Conservation (phyloP, 2,888 invertebrate genomes). For the Epinotia demarniana region DNA sequence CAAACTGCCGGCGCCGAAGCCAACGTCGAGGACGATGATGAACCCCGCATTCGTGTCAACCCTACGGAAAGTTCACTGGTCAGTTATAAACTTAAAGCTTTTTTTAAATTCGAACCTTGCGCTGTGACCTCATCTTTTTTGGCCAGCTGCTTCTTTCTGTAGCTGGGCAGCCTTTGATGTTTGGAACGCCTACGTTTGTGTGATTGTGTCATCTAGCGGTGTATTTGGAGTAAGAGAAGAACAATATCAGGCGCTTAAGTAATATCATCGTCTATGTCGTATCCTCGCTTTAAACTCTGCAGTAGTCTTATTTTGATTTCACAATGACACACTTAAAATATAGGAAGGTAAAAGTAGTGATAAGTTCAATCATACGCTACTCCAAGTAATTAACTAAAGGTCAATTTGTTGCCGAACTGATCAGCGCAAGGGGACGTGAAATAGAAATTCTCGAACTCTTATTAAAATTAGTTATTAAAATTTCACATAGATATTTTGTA, state of each 20-base stretch:
- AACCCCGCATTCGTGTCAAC: conserved; percentile 81
- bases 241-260: conserved; percentile 12
- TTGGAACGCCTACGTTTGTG: conserved; percentile 9
- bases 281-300: too few species aligned
- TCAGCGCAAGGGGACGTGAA: background rate
- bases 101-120: background rate
- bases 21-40: conserved; percentile 81
- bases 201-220: background rate
- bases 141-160: conserved; percentile 1
- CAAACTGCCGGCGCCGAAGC: conserved; percentile 82
- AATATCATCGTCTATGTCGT: background rate
- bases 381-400: background rate
- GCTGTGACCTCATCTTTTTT: background rate
- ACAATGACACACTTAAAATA: background rate
- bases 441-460: background rate
- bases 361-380: background rate
- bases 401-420: background rate
- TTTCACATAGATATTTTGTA: too few species aligned
- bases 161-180: conserved; percentile 7
- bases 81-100: conserved; percentile 57
- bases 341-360: background rate
- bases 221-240: background rate
- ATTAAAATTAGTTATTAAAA: too few species aligned
- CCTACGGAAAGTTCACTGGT: conserved; percentile 83
- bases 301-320: background rate